These are phyloP conservation scores for Rhagonycha lutea DNA, from an alignment of 2,888 invertebrate species.

Conservation along the genomic window DNA sequence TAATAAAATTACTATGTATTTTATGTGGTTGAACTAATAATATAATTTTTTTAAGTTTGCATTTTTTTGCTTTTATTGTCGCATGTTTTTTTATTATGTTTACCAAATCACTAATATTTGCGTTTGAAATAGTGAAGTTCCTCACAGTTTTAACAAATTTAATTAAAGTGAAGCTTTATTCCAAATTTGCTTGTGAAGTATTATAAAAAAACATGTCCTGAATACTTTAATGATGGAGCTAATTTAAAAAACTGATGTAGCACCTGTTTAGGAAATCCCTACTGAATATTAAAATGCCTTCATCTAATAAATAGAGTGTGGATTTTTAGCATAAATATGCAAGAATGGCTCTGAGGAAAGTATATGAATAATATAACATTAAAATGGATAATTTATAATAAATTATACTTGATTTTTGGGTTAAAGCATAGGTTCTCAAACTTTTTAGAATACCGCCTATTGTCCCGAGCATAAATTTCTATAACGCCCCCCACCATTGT, in stretches of 20 bases:
- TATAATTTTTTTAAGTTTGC: slow-evolving; percentile 45
- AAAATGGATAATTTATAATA: too few species aligned
- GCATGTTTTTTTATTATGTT: background rate
- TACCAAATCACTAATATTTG: background rate
- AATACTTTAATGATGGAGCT: too few species aligned
- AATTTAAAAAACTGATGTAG: too few species aligned
- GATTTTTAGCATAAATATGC: background rate
- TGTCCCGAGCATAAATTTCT: too few species aligned
- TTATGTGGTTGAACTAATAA: slow-evolving; percentile 52
- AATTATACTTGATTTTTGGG: too few species aligned
- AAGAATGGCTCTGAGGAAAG: too few species aligned
- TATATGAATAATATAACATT: too few species aligned
- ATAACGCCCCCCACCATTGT: too few species aligned
- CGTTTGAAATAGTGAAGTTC: background rate
- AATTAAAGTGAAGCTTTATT: background rate
- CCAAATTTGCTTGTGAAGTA: background rate
- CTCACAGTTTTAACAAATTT: background rate
- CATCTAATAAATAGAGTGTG: background rate
- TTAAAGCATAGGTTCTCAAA: too few species aligned
- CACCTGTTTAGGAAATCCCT: too few species aligned
- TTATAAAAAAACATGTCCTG: too few species aligned
- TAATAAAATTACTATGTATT: slow-evolving; percentile 48
- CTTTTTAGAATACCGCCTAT: too few species aligned
- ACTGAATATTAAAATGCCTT: background rate
- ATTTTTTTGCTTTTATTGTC: slow-evolving; percentile 22